phyloP scores from a whole-genome alignment of 1,140 invertebrate species.

The Paramacrobiotus metropolitanus region DNA sequence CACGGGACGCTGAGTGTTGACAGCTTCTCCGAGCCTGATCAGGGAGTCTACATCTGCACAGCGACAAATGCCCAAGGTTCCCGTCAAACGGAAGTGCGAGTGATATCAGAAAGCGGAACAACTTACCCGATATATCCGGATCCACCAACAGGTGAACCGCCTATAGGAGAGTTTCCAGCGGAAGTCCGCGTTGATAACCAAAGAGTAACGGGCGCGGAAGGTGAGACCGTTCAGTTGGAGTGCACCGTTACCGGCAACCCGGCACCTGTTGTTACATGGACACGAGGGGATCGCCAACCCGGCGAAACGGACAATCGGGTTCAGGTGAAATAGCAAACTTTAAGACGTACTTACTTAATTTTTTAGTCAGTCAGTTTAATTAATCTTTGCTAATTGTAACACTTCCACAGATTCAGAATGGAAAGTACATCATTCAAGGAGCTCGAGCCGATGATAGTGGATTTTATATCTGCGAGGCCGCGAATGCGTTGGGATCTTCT shows the following conservation, averaged over 20 bases:
- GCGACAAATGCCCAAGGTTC: constrained; percentile 25
- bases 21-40: constrained; percentile 37
- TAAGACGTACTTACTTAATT: too few species aligned
- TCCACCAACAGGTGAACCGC: too few species aligned
- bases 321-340: too few species aligned
- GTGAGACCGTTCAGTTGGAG: constrained; percentile 42
- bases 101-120: too few species aligned
- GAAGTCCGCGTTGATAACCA: constrained; percentile 36
- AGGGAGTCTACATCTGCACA: constrained; percentile 57
- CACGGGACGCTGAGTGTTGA: constrained; percentile 46
- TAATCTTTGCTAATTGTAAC: too few species aligned
- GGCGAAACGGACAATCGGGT: constrained; percentile 20
- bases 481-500: constrained; percentile 28
- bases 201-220: constrained; percentile 45
- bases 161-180: too few species aligned
- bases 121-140: too few species aligned
- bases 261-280: constrained; percentile 47
- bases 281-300: constrained; percentile 39
- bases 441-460: constrained; percentile 44
- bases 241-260: constrained; percentile 45
- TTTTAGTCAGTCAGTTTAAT: too few species aligned
- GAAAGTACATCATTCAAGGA: constrained; percentile 37
- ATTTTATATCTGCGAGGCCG: constrained; percentile 46
- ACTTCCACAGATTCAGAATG: constrained; percentile 27
- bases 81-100: constrained; percentile 21